These are phyloP conservation scores for Spea bombifrons DNA, from an alignment of 2,113 vertebrate genomes.

Conservation along the genomic window DNA sequence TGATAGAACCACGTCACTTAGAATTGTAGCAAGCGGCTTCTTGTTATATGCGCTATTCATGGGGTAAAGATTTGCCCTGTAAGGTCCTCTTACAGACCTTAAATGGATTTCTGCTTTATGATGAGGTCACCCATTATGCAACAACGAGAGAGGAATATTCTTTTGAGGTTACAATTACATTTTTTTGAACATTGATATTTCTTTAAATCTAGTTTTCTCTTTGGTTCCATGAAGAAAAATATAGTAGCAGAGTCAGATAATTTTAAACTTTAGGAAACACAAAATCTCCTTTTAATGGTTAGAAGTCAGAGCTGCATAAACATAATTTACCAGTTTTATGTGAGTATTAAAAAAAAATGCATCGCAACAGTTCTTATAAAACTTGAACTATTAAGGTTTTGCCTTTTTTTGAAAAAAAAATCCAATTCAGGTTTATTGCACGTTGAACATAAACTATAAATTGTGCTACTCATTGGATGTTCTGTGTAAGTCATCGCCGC, in stretches of 20 bases:
- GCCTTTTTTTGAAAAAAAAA: constrained; percentile 57
- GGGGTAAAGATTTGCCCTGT: too few relatives aligned
- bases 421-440: constrained; percentile 56
- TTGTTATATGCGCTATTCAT: too few relatives aligned
- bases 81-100: too few relatives aligned
- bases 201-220: background rate
- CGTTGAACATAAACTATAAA: constrained; percentile 60
- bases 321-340: constrained; percentile 61
- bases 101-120: too few relatives aligned
- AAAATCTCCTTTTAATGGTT: constrained; percentile 54
- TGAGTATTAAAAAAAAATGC: constrained; percentile 50
- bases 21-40: too few relatives aligned
- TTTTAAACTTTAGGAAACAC: constrained; percentile 54
- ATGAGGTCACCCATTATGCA: too few relatives aligned
- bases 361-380: constrained; percentile 60
- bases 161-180: background rate
- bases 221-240: background rate
- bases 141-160: too few relatives aligned
- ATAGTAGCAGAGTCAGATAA: constrained; percentile 51
- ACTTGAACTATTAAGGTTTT: constrained; percentile 60
- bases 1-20: too few relatives aligned
- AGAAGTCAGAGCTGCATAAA: constrained; percentile 49
- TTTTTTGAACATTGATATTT: background rate
- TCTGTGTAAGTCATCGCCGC: constrained; percentile 28
- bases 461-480: constrained; percentile 47